A percentile compares a stretch with the other conserved stretches of the same genome.
Evolutionary conservation across 2,888 invertebrate genomes (phyloP).

Genomic region (Polydrusus tereticollis): DNA sequence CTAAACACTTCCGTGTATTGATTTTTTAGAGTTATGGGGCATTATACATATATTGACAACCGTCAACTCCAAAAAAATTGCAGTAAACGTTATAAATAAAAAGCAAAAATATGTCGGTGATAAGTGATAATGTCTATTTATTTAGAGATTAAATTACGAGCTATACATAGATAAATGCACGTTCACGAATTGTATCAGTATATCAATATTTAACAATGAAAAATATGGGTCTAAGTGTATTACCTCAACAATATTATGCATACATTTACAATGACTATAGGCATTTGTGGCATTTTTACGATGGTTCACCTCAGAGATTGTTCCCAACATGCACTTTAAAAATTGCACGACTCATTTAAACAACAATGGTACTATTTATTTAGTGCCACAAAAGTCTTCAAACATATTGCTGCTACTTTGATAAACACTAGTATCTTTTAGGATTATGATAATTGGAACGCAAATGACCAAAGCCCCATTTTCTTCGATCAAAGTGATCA

Average conservation of each 20-base stretch:
- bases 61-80: too few species aligned
- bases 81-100: neutral
- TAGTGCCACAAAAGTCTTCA: too few species aligned
- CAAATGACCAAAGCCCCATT: neutral
- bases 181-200: neutral
- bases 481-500: constrained; percentile 15
- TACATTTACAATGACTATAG: neutral
- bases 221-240: neutral
- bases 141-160: constrained; percentile 14
- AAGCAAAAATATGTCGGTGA: neutral
- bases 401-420: too few species aligned
- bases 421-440: neutral
- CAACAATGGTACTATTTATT: too few species aligned
- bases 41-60: too few species aligned
- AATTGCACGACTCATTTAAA: too few species aligned
- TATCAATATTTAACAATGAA: constrained; percentile 29
- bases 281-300: too few species aligned
- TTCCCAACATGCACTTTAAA: too few species aligned
- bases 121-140: constrained; percentile 16
- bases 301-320: too few species aligned
- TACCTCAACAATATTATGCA: neutral
- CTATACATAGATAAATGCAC: neutral
- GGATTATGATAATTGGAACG: constrained; percentile 9
- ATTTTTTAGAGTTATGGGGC: too few species aligned
- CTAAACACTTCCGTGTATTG: neutral